Base-by-base conservation (phyloP, 2,113 vertebrate genomes). In the Misgurnus anguillicaudatus region DNA sequence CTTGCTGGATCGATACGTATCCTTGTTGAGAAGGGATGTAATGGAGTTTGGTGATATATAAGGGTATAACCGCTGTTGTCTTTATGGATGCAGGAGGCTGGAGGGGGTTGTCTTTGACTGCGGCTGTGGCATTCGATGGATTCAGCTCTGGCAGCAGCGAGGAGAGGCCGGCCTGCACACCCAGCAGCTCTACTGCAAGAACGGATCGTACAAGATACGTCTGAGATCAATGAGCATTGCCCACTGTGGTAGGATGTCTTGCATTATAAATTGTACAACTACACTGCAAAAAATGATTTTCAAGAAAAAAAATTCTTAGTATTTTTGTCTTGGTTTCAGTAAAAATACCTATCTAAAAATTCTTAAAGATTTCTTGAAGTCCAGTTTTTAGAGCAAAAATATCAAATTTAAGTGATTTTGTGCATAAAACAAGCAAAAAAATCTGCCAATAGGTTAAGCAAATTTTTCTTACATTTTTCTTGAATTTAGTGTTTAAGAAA, bases 91-190 rank as follows among this genome's bases (percentile, higher is more conserved):
- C 83, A 99, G 97, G 93, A 94, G 90, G 82, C 82, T 99, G 90
- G 96, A 98, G 69, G 93, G 94, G 55, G 96, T 98, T 83, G 90
- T 95, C 76, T 99, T 99, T 67, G 94, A 95, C 88, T 99, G 97
- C 75, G 96, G 96, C 88, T 99, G 97, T 0, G 94, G 94, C 77
- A 97, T 99, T 83, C 97, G 97, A 83, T 99, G 97, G 98, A 95
- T 99, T 90, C 98, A 99, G 92, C 93, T 99, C 84, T 98, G 96
- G 95, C 96, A 96, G 91, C 93, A 95, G 89, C 94, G 94, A 87
- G 94, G 94, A 0, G 96, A 97, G 81, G 96, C 98, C 0, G 91
- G 87, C 53, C 92, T 99, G 47, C 89, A 96, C 83, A 92, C 91
- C 10, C 98, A 99, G 89, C 89, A 92, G 64, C 93, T 98, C 21